Base-by-base conservation (phyloP, 2,113 vertebrate species). In the Cisticola juncidis region DNA sequence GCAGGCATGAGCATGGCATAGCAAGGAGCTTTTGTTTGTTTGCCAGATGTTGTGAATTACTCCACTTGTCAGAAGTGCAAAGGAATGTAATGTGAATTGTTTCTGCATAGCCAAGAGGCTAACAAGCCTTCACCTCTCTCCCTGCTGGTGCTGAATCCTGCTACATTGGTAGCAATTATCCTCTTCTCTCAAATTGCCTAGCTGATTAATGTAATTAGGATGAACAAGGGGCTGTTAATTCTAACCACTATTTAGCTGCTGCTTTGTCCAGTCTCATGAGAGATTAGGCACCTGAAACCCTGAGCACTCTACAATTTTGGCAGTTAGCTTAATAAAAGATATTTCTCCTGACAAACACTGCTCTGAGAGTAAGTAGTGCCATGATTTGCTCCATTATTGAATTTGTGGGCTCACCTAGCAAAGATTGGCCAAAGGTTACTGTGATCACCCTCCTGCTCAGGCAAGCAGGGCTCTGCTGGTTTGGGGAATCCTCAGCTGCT, bases 141-240 rank as follows among this genome's bases (percentile, higher is more conserved):
- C 38, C 38, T 42, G 44, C 54, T 91, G 25, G 51, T 23, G 11
- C 68, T 58, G 76, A 83, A 86, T 90, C 48, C 42, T 81, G 29
- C 42, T 72, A 66, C 3, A 5, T 26, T 93, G 76, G 19, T 62
- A 84, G 86, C 74, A 97, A 92, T 94, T 95, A 94, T 51, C 82
- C 50, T 66, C 86, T 73, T 83, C 51, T 74, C 80, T 94, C 69
- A 71, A 93, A 94, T 92, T 93, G 47, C 64, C 83, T 66, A 51
- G 71, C 48, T 90, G 91, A 71, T 93, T 95, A 73, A 93, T 78
- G 86, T 78, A 93, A 96, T 96, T 94, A 91, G 69, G 48, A 38
- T 81, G 81, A 94, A 94, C 80, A 90, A 91, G 90, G 60, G 44
- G n/a, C 47, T 74, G 53, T 71, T 92, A 92, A 92, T 94, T 93